Evolutionary conservation across 2,888 invertebrate genomes (phyloP).

Genomic region (Noctua fimbriata): DNA sequence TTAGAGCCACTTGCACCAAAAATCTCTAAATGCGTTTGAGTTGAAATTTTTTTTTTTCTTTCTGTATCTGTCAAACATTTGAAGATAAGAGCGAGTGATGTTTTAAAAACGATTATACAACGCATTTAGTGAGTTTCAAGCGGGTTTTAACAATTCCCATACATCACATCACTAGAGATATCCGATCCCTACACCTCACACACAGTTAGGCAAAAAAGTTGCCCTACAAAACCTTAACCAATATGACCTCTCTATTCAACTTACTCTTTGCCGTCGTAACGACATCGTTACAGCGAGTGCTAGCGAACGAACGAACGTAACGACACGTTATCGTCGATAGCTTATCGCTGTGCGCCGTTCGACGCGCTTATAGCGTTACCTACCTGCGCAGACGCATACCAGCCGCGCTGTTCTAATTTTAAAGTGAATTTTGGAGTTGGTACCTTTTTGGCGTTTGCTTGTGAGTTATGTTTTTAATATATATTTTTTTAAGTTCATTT

Average conservation of each 20-base stretch:
- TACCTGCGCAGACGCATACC: constrained; percentile 51
- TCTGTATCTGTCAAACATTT: not conserved
- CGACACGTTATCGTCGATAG: constrained; percentile 74
- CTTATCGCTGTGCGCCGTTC: constrained; percentile 70
- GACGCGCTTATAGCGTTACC: constrained; percentile 55
- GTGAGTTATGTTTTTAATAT: constrained; percentile 40
- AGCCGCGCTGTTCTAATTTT: constrained; percentile 62
- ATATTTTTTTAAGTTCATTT: not conserved
- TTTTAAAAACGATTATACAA: not conserved
- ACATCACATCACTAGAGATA: no score
- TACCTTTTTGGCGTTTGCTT: constrained; percentile 16
- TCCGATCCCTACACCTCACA: no score
- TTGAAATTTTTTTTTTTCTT: not conserved
- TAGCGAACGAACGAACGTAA: constrained; percentile 68
- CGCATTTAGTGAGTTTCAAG: not conserved
- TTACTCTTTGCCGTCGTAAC: constrained; percentile 68
- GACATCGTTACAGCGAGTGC: constrained; percentile 69
- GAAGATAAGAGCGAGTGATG: not conserved
- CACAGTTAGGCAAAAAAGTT: constrained; percentile 25
- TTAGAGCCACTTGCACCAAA: no score
- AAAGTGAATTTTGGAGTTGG: constrained; percentile 37
- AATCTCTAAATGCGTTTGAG: not conserved
- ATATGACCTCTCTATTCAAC: constrained; percentile 3
- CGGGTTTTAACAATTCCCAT: not conserved
- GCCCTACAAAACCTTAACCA: not conserved